These are phyloP conservation scores for Bradypodion pumilum DNA, from an alignment of 2,797 vertebrate species.

Conservation along the genomic window DNA sequence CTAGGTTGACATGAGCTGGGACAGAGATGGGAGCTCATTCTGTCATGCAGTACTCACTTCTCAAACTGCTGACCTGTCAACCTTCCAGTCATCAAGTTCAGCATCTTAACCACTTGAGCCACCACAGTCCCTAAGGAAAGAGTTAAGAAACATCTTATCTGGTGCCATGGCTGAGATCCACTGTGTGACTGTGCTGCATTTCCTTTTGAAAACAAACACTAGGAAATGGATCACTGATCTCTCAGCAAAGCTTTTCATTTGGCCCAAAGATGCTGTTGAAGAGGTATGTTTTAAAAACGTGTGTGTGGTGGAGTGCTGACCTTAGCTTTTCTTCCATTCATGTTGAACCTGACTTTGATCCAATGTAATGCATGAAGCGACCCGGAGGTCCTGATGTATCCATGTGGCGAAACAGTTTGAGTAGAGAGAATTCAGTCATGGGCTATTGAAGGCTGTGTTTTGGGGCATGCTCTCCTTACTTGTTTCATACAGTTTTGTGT, in stretches of 20 bases:
- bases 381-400: too few relatives aligned
- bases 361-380: neutral
- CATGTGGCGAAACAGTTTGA: neutral
- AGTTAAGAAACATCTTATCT: neutral
- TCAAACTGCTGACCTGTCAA: too few relatives aligned
- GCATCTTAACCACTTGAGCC: too few relatives aligned
- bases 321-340: neutral
- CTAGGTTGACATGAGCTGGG: too few relatives aligned
- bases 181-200: neutral
- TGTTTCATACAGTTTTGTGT: too few relatives aligned
- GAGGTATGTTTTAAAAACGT: neutral
- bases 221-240: neutral
- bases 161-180: neutral
- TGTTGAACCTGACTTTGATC: neutral
- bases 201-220: neutral
- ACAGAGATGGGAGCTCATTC: too few relatives aligned
- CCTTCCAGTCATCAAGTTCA: too few relatives aligned
- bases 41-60: too few relatives aligned
- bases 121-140: neutral
- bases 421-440: neutral
- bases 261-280: too few relatives aligned
- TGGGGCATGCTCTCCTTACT: slow-evolving; percentile 9
- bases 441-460: neutral
- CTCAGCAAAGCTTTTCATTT: neutral
- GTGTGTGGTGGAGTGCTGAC: neutral